Evolutionary conservation across 2,113 vertebrate species (phyloP).

Genomic region (Tachysurus vachellii): DNA sequence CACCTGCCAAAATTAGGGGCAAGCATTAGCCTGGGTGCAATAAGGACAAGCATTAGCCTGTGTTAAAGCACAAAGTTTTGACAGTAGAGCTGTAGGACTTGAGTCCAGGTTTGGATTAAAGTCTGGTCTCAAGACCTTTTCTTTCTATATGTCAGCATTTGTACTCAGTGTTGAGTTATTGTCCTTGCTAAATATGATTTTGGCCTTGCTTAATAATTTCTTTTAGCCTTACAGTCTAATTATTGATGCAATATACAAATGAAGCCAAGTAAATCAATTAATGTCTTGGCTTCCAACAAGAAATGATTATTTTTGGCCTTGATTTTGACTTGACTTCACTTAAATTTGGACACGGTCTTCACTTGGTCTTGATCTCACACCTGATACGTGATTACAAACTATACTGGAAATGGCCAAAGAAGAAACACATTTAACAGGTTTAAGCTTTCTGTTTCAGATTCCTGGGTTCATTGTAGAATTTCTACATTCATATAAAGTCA

Average conservation of each 20-base stretch:
- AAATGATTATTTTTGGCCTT: not conserved
- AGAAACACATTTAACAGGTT: not conserved
- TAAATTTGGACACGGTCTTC: not conserved
- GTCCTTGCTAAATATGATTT: not conserved
- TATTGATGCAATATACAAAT: not conserved
- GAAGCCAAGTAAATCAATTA: not conserved
- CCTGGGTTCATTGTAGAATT: not conserved
- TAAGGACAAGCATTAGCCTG: conserved; percentile 65
- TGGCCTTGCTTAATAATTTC: not conserved
- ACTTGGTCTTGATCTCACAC: conserved; percentile 47
- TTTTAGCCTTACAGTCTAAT: not conserved
- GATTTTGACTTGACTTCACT: not conserved
- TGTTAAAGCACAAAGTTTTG: conserved; percentile 71
- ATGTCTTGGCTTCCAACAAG: not conserved
- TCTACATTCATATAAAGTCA: conserved; percentile 13
- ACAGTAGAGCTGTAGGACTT: not conserved
- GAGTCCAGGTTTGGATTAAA: not conserved
- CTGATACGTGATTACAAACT: conserved; percentile 55
- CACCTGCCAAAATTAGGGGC: not conserved
- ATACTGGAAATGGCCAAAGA: not conserved
- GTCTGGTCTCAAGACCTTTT: not conserved
- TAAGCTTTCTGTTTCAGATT: not conserved
- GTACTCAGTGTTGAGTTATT: not conserved
- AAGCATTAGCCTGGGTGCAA: conserved; percentile 50
- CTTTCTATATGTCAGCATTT: not conserved